Evolutionary conservation across 2,888 invertebrate genomes (phyloP), one percentile per base, ranked within the genome.

Genomic region (Mesorhabditis sp.): DNA sequence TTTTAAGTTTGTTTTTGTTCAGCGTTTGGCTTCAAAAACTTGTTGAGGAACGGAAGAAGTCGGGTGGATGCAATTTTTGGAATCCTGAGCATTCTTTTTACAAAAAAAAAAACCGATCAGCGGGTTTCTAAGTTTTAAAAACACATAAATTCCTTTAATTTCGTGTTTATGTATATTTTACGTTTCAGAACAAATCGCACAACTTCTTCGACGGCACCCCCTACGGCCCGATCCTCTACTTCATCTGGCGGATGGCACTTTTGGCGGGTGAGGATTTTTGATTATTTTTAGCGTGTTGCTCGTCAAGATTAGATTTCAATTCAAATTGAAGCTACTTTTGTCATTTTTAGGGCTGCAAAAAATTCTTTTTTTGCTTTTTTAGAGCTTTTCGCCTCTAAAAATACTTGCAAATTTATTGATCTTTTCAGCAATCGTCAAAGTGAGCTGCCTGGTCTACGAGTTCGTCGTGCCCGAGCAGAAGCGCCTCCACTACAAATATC

Each of bases 401-500:
- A 10, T 65, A 43, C 0, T 65, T 42, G 4, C 42, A n/a, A 13
- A 4, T 28, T n/a, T 15, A 67, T 15, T 28, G 1, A 2, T 2
- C n/a, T 13, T 50, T 50, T 50, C n/a, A 50, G 58, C n/a, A n/a
- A 10, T 50, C 58, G 58, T 50, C n/a, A 62, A 73, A 70, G 71
- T 74, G 65, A 76, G 78, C 67, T 74, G 74, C 6, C 72, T 81
- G 66, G 66, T 67, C 42, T 82, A 82, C 72, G 81, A 81, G 67
- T 69, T 74, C 28, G 66, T 76, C 5, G 76, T 80, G n/a, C 82
- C 82, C 41, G 82, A 82, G 69, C 72, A 76, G 69, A 76, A 82
- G 66, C 71, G 82, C 45, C 77, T 82, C 15, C 74, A 79, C 62
- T 80, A 80, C 74, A 82, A 82, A 72, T 76, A 80, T 70, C 75